Base-by-base conservation (phyloP, 2,888 invertebrate genomes). In the Acrocera orbiculus region DNA sequence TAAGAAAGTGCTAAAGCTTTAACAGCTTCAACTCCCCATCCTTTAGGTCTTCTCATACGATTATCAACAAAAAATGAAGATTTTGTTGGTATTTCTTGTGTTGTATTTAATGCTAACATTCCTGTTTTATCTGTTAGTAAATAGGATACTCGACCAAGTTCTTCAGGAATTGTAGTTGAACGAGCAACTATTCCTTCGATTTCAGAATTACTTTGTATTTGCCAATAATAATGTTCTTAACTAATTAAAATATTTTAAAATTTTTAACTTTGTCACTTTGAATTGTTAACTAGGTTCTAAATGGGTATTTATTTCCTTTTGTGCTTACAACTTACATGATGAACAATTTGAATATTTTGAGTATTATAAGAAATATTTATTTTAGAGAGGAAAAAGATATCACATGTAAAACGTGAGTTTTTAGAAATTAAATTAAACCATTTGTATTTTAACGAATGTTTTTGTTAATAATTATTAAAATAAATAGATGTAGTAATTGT, bases 41-140 rank as follows among this genome's bases (percentile, higher is more conserved):
- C 67, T 52, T 76, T 70, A 10, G 82, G 66, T 49, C 75, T 65
- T 34, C 78, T 64, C 46, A 81, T 70, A 44, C 58, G 49, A 40
- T 53, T 56, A 5, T 55, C 39, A 5, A 36, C 27, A 30, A 39
- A 44, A 10, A 36, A n/a, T 26, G 35, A 35, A n/a, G 30, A 26
- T 10, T 35, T 35, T 15, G 26, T 34, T n/a, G 40, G 30, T 7
- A 46, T 44, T 13, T 46, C 49, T 19, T 51, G 46, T n/a, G 50
- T 45, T 37, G 53, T 51, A 14, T 47, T 37, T 10, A 53, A 45
- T 8, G 50, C 47, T 3, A 98, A 64, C 0, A 98, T 98, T 11
- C 98, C 98, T 0, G 98, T 98, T 65, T 98, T 98, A 56, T 98
- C 98, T 0, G 90, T 87, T 5, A 99, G 63, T n/a, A 99, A 66